These are phyloP conservation scores for Solea solea DNA, from an alignment of 2,113 vertebrate genomes.

Conservation along the genomic window DNA sequence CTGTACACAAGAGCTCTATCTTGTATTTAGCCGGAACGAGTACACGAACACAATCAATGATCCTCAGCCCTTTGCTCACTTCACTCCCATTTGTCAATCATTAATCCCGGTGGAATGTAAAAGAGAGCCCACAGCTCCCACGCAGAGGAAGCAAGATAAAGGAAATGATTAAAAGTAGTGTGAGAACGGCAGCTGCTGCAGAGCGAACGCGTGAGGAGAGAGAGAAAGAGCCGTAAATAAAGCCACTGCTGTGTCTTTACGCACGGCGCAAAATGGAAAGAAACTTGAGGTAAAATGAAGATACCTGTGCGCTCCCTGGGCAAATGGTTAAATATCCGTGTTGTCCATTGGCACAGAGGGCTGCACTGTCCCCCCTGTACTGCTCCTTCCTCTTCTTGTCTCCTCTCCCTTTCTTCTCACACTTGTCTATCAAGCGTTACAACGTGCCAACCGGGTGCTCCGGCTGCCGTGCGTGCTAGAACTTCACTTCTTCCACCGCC, in stretches of 20 bases:
- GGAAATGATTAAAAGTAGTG: background rate
- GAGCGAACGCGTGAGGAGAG: background rate
- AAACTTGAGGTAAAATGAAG: background rate
- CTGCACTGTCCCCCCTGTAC: slow-evolving; percentile 52
- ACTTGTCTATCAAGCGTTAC: slow-evolving; percentile 9
- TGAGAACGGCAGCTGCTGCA: background rate
- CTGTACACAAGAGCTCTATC: slow-evolving; percentile 12
- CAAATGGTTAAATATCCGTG: slow-evolving; percentile 70
- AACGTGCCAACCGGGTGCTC: slow-evolving; percentile 38
- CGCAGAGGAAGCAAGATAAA: background rate
- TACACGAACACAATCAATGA: slow-evolving; percentile 51
- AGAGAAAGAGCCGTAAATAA: slow-evolving; percentile 6
- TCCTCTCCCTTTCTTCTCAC: background rate
- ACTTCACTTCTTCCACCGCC: slow-evolving; percentile 30
- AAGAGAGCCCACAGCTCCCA: slow-evolving; percentile 1
- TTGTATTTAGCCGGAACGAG: slow-evolving; percentile 33
- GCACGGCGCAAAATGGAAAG: slow-evolving; percentile 30
- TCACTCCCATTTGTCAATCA: slow-evolving; percentile 50
- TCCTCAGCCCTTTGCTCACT: slow-evolving; percentile 33
- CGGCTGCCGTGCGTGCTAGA: slow-evolving; percentile 46
- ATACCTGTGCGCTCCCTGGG: slow-evolving; percentile 76
- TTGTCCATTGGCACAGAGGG: slow-evolving; percentile 70
- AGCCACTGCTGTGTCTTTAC: slow-evolving; percentile 45
- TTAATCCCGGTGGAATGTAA: slow-evolving; percentile 32
- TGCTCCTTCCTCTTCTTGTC: slow-evolving; percentile 13